phyloP scores from a whole-genome alignment of 2,797 vertebrate species.

The Pitangus sulphuratus region DNA sequence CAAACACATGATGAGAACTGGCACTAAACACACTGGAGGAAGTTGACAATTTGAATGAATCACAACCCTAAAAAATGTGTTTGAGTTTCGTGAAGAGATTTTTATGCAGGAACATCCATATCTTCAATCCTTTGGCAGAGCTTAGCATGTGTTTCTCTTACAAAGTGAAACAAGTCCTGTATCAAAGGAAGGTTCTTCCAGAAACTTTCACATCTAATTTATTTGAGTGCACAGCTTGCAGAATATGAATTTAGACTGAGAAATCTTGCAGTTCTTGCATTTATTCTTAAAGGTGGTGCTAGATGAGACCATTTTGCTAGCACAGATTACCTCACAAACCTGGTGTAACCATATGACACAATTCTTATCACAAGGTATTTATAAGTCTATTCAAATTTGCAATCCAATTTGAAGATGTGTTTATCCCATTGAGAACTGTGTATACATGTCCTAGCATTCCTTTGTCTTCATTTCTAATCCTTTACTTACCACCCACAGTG shows the following conservation, averaged over 20 bases:
- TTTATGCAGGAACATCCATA: background rate
- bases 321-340: background rate
- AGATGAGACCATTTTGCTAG: background rate
- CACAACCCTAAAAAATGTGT: background rate
- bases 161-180: background rate
- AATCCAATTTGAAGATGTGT: background rate
- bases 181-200: background rate
- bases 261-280: background rate
- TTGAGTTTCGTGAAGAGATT: background rate
- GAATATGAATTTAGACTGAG: background rate
- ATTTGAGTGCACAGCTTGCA: background rate
- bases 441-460: background rate
- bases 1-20: background rate
- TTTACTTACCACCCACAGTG: background rate
- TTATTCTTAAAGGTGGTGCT: background rate
- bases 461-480: background rate
- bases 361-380: background rate
- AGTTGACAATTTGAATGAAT: background rate
- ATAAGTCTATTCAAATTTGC: background rate
- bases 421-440: background rate
- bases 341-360: background rate
- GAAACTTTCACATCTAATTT: background rate
- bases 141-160: background rate
- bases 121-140: background rate
- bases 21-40: background rate